phyloP scores from a whole-genome alignment of 1,140 invertebrate species.

The Nebria ingens region DNA sequence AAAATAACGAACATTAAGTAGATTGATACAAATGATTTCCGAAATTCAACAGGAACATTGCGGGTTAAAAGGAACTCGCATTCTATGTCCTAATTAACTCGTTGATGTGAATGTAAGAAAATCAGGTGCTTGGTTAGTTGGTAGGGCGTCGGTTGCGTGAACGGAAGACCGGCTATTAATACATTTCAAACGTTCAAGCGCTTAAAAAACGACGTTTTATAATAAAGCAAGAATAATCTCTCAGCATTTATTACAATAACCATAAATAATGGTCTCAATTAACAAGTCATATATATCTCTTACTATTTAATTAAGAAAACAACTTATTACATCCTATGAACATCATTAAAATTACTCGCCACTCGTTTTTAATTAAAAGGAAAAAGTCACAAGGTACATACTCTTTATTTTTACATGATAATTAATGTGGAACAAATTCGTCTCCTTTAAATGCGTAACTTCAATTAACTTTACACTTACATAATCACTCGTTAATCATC shows the following conservation, averaged over 20 bases:
- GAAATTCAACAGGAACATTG: not conserved
- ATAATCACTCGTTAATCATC: too few relatives aligned
- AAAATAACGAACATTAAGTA: not conserved
- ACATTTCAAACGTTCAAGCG: not conserved
- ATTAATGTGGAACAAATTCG: too few relatives aligned
- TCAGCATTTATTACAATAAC: slow-evolving; percentile 8
- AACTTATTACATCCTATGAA: not conserved
- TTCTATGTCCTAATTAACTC: not conserved
- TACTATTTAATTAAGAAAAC: not conserved
- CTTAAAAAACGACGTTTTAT: not conserved
- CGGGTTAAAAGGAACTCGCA: not conserved
- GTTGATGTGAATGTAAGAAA: slow-evolving; percentile 1
- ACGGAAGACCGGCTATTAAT: not conserved
- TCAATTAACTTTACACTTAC: too few relatives aligned
- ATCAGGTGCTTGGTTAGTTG: not conserved
- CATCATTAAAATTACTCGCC: not conserved
- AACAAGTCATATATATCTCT: not conserved
- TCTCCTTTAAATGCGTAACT: too few relatives aligned
- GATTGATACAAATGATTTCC: not conserved
- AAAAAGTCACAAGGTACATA: too few relatives aligned
- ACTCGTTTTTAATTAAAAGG: not conserved
- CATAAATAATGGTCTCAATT: slow-evolving; percentile 1
- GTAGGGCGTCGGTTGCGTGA: not conserved
- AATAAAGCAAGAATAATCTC: slow-evolving; percentile 2
- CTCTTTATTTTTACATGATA: too few relatives aligned